phyloP scores from a whole-genome alignment of 1,140 invertebrate species.

The Drosophila quadrilineata region DNA sequence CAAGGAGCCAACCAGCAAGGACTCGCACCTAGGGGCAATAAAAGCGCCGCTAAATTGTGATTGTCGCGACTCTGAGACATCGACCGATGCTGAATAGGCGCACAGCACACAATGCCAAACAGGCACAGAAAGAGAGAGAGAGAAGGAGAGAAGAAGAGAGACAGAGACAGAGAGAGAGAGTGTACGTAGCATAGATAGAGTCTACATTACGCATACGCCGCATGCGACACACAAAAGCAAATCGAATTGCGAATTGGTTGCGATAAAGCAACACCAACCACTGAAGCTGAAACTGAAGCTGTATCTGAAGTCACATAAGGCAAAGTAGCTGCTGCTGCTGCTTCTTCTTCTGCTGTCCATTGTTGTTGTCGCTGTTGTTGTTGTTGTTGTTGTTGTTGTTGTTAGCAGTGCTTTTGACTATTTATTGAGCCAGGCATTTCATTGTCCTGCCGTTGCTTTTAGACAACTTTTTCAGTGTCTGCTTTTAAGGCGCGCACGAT shows the following conservation, averaged over 20 bases:
- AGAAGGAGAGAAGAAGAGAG: background rate
- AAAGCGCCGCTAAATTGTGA: conserved; percentile 73
- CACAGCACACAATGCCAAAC: conserved; percentile 46
- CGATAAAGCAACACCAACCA: conserved; percentile 47
- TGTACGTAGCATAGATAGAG: conserved; percentile 6
- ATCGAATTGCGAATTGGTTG: conserved; percentile 69
- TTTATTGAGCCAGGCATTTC: conserved; percentile 41
- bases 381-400: conserved; percentile 6
- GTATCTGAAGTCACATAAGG: conserved; percentile 10
- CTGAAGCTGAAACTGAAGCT: conserved; percentile 10
- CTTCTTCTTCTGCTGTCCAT: too few relatives aligned
- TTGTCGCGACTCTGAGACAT: conserved; percentile 59
- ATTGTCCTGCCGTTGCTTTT: conserved; percentile 41
- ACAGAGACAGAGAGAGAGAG: too few relatives aligned
- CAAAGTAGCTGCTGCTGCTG: conserved; percentile 15
- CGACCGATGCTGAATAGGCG: conserved; percentile 12
- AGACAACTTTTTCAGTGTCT: conserved; percentile 69
- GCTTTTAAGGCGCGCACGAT: conserved; percentile 72
- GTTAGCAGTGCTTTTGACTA: conserved; percentile 34
- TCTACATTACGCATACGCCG: conserved; percentile 44
- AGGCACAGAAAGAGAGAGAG: conserved; percentile 6
- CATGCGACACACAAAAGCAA: conserved; percentile 58
- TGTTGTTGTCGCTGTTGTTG: background rate
- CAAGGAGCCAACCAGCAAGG: conserved; percentile 19
- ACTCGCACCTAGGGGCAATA: conserved; percentile 45